Percentiles rank a stretch among this genome's conserved stretches.
Evolutionary conservation across 2,113 vertebrate species (phyloP).

Genomic region (Pelecanus crispus): DNA sequence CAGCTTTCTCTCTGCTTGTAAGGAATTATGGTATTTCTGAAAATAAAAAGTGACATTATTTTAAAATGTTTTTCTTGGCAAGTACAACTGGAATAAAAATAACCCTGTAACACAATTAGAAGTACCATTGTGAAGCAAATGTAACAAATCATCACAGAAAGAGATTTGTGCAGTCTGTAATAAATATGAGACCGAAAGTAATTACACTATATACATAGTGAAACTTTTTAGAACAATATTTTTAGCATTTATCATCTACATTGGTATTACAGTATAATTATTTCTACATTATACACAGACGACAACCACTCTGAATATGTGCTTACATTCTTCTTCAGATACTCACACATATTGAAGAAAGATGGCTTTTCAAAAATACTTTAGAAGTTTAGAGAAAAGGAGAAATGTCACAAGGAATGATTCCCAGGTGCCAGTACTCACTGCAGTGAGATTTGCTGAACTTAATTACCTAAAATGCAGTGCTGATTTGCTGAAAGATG

Average conservation of each 20-base stretch:
- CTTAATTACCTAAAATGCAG: constrained; percentile 15
- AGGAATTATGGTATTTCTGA: neutral
- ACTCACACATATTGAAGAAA: neutral
- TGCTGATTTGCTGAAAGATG: neutral
- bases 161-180: neutral
- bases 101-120: neutral
- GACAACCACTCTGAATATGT: neutral
- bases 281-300: neutral
- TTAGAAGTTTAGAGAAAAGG: neutral
- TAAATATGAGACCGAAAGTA: neutral
- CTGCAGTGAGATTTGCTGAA: neutral
- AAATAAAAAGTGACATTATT: neutral
- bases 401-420: neutral
- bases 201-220: neutral
- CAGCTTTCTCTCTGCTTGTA: neutral
- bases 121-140: neutral
- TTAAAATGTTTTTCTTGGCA: neutral
- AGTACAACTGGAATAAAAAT: neutral
- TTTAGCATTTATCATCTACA: neutral
- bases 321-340: neutral
- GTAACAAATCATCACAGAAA: neutral
- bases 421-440: neutral
- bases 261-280: neutral
- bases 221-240: neutral
- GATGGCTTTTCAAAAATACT: neutral